These are phyloP conservation scores for Drosophila parabipectinata DNA, from an alignment of 1,140 invertebrate genomes.

Conservation along the genomic window DNA sequence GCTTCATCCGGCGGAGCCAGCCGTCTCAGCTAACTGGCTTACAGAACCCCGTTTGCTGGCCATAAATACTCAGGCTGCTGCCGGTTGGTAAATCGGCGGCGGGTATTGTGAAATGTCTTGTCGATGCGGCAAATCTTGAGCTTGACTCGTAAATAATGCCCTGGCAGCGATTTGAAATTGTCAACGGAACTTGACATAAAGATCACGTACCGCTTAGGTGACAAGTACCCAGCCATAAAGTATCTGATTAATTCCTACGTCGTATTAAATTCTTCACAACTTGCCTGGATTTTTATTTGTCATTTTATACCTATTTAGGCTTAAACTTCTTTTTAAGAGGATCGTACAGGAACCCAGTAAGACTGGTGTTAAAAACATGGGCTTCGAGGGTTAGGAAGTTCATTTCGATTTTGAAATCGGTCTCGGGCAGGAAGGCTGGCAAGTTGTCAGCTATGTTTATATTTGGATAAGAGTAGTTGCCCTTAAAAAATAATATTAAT, in stretches of 20 bases:
- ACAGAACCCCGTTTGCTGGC: conserved; percentile 53
- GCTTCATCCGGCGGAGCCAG: conserved; percentile 17
- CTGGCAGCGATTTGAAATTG: conserved; percentile 55
- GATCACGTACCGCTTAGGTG: conserved; percentile 53
- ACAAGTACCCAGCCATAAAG: conserved; percentile 40
- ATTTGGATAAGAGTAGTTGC: conserved; percentile 33
- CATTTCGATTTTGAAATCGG: conserved; percentile 45
- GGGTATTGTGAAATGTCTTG: conserved; percentile 71
- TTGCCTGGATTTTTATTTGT: not conserved
- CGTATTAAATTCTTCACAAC: not conserved
- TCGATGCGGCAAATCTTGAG: conserved; percentile 71
- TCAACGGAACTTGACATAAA: conserved; percentile 66
- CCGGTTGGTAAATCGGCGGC: conserved; percentile 7
- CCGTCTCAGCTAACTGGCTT: conserved; percentile 49
- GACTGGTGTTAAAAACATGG: conserved; percentile 12
- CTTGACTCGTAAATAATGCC: conserved; percentile 79
- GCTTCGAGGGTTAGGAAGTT: conserved; percentile 21
- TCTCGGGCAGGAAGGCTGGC: conserved; percentile 42
- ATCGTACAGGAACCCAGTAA: conserved; percentile 25
- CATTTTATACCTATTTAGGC: not conserved
- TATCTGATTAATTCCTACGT: conserved; percentile 16
- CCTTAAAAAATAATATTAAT: conserved; percentile 20
- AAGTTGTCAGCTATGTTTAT: conserved; percentile 43
- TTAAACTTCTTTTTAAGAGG: conserved; percentile 1
- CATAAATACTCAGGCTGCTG: conserved; percentile 72